Evolutionary conservation across 2,113 vertebrate genomes (phyloP), one percentile per base, ranked within the genome.

Genomic region (Tupaia chinensis): DNA sequence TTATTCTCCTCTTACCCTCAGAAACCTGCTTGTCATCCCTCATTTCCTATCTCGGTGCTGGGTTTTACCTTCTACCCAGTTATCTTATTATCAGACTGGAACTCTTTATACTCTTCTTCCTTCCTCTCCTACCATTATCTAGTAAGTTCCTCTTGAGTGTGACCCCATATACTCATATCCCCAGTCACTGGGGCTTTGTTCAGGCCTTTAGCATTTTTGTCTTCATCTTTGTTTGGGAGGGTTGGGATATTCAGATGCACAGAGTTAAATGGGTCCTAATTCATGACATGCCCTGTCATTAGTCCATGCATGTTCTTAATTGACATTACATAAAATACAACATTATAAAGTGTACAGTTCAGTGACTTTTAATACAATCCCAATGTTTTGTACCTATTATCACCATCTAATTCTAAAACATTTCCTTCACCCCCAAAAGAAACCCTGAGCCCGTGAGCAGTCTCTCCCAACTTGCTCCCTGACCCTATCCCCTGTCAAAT

Each of bases 1-100:
- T 17, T 3, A 1, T 29, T 65, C 27, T 69, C 20, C 58, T 79
- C 25, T 60, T 0, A 6, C 9, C 72, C 27, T 78, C 1, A 0
- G 27, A 69, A 53, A 69, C 10, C 22, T 69, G n/a, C 22, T 76
- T 76, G 80, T 56, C 1, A 1, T 56, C 2, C 53, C 56, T 25
- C 32, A 60, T 32, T 20, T 68, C 20, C 19, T 25, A 12, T 66
- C 32, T 90, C 61, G 5, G 61, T 8, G 15, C n/a, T 76, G 76
- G 53, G 23, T n/a, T 87, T 63, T 20, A 19, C 63, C 79, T 11
- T 89, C 22, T 68, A 7, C 73, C 54, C 66, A 25, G 27, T 77
- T 13, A 44, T 56, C 54, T 23, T 44, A 3, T 44, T 23, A 4
- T 58, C 68, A 79, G 58, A 15, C 58, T 0, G 2, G 63, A 63